Conservation (phyloP, 1,140 invertebrate species). For the Drosophila ananassae region DNA sequence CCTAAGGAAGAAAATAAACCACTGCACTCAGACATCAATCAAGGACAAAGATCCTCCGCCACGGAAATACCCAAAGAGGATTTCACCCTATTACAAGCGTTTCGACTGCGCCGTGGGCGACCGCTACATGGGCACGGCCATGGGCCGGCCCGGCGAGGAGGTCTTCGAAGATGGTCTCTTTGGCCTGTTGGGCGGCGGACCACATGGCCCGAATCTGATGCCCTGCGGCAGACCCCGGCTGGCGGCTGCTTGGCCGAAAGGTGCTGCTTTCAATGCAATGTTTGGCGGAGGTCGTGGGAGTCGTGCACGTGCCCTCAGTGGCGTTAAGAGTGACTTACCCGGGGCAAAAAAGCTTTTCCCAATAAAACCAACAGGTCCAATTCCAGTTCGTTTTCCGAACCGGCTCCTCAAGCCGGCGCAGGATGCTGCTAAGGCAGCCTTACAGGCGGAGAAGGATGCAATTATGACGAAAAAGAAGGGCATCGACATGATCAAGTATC, state of each 20-base stretch:
- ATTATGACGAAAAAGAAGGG: conserved; percentile 11
- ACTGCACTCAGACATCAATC: conserved; percentile 54
- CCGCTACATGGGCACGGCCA: conserved; percentile 58
- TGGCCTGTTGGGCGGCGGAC: conserved; percentile 46
- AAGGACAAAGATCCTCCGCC: conserved; percentile 7
- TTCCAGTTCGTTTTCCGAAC: conserved; percentile 40
- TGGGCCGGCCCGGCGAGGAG: conserved; percentile 32
- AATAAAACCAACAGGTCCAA: not conserved
- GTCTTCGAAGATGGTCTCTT: conserved; percentile 63
- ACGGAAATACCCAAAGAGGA: conserved; percentile 25
- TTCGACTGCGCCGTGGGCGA: conserved; percentile 61
- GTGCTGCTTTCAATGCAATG: not conserved
- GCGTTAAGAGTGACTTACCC: not conserved
- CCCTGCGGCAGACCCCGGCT: conserved; percentile 23
- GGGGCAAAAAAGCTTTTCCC: conserved; percentile 7
- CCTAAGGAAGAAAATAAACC: conserved; percentile 18
- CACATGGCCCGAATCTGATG: conserved; percentile 23
- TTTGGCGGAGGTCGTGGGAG: not conserved
- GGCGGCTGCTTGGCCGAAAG: conserved; percentile 17
- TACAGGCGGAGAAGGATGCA: not conserved
- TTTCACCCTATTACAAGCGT: conserved; percentile 27
- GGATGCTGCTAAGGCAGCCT: conserved; percentile 19
- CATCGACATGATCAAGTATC: conserved; percentile 50
- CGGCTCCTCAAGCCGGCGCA: conserved; percentile 19
- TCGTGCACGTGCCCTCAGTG: not conserved